Percentiles rank a stretch among this genome's conserved stretches.
These are phyloP conservation scores for Laticauda colubrina DNA, from an alignment of 2,113 vertebrate genomes.

Conservation along the genomic window DNA sequence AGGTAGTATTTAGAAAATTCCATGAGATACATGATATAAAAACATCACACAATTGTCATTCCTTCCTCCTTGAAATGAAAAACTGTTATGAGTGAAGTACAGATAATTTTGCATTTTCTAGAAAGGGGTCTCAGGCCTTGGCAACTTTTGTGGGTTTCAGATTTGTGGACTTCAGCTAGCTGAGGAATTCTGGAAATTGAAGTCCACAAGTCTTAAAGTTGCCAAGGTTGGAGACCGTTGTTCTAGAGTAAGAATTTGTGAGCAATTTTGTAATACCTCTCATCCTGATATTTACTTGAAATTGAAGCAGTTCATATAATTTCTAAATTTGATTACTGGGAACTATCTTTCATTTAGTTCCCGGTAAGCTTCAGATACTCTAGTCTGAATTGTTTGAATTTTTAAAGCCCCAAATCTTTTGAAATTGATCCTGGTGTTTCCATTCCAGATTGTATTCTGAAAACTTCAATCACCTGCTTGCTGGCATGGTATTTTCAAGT, in stretches of 20 bases:
- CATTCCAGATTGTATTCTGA: neutral
- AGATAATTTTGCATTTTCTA: neutral
- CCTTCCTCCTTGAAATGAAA: neutral
- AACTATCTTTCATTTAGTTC: neutral
- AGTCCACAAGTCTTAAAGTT: no score
- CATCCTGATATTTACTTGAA: neutral
- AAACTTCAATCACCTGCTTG: neutral
- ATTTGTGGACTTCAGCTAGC: no score
- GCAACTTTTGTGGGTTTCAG: no score
- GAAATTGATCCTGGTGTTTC: neutral
- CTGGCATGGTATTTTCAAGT: neutral
- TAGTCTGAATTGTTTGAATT: neutral
- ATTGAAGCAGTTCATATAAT: neutral
- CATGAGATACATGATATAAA: neutral
- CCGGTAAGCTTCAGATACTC: neutral
- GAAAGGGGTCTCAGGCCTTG: no score
- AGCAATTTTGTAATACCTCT: neutral
- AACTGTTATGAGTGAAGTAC: neutral
- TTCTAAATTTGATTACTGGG: neutral
- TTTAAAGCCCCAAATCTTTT: neutral
- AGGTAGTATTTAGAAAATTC: neutral
- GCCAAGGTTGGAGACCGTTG: no score
- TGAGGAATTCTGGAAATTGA: no score
- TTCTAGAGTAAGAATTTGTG: neutral
- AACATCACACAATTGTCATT: neutral